Conservation (phyloP, 2,888 invertebrate species). For the Torymus texanus region DNA sequence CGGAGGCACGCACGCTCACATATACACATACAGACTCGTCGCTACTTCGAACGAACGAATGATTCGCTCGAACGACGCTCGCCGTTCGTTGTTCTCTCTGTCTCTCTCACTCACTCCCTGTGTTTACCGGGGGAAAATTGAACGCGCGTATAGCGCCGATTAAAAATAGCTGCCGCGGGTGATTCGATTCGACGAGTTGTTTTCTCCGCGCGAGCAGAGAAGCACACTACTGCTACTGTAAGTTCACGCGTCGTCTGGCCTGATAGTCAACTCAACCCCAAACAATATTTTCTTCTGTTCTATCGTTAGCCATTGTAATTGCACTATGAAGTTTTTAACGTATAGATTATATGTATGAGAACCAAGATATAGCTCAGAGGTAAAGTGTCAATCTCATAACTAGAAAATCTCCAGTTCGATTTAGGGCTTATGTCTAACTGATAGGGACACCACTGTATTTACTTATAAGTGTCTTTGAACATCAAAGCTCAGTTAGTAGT, state of each 20-base stretch:
- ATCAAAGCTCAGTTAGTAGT: no score
- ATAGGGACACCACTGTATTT: no score
- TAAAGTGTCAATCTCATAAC: no score
- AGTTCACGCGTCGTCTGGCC: not conserved
- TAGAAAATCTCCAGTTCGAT: no score
- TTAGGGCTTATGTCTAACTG: no score
- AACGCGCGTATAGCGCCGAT: slow-evolving; percentile 19
- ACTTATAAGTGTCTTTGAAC: no score
- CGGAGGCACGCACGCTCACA: not conserved
- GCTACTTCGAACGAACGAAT: not conserved
- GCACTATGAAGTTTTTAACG: no score
- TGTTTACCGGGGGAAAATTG: slow-evolving; percentile 37
- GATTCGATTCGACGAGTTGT: slow-evolving; percentile 35
- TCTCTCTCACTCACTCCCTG: slow-evolving; percentile 8
- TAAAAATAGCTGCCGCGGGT: slow-evolving; percentile 41
- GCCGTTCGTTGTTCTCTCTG: not conserved
- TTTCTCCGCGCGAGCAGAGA: not conserved
- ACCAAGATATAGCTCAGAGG: no score
- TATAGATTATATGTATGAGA: no score
- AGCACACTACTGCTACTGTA: not conserved
- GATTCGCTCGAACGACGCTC: slow-evolving; percentile 14
- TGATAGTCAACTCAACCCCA: not conserved
- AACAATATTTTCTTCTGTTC: not conserved
- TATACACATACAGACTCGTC: no score
- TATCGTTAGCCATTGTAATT: no score